Percentiles rank a stretch among this genome's conserved stretches.
Evolutionary conservation across 1,140 invertebrate species (phyloP).

Genomic region (Choristoneura fumiferana): DNA sequence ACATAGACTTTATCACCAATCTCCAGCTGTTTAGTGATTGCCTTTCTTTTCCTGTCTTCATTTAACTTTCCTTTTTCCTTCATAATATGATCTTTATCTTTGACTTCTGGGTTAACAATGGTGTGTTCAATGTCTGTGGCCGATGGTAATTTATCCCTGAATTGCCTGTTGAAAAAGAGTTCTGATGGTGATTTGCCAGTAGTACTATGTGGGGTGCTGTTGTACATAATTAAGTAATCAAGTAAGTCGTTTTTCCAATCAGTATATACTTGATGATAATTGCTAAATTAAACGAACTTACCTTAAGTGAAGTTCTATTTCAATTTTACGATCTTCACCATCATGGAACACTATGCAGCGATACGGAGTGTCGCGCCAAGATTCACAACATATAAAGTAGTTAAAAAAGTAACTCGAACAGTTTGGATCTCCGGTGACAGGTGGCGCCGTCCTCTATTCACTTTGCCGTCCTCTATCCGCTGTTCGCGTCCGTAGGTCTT

Average conservation of each 20-base stretch:
- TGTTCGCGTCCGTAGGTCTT: no score
- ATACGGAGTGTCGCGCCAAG: no score
- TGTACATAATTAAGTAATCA: slow-evolving; percentile 32
- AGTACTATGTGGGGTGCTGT: slow-evolving; percentile 30
- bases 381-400: no score
- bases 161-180: slow-evolving; percentile 28
- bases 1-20: slow-evolving; percentile 34
- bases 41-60: slow-evolving; percentile 26
- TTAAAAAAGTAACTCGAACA: no score
- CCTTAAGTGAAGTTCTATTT: no score
- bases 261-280: no score
- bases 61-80: slow-evolving; percentile 35
- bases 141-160: slow-evolving; percentile 24
- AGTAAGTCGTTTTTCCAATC: neutral
- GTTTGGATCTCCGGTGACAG: no score
- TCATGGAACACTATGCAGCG: no score
- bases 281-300: no score
- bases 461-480: no score
- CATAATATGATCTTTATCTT: slow-evolving; percentile 29
- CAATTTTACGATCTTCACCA: no score
- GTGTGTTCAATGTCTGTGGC: neutral
- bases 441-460: no score
- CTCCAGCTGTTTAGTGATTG: slow-evolving; percentile 21
- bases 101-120: slow-evolving; percentile 25
- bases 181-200: slow-evolving; percentile 33